These are phyloP conservation scores for Drosophila serrata DNA, from an alignment of 1,140 invertebrate genomes.

Conservation along the genomic window DNA sequence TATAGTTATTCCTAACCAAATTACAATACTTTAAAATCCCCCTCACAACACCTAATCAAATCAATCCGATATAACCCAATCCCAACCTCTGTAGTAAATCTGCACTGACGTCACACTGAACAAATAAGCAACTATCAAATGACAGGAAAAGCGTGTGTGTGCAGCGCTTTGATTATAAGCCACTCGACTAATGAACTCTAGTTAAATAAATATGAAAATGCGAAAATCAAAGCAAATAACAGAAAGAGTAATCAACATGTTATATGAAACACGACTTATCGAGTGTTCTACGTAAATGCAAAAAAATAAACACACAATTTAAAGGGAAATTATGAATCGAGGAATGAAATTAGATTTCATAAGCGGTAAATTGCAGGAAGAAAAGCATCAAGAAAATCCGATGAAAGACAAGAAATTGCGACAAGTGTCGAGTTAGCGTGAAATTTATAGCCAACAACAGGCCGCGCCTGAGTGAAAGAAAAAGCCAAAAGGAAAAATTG, in stretches of 20 bases:
- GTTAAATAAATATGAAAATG: slow-evolving; percentile 32
- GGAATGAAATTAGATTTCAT: slow-evolving; percentile 31
- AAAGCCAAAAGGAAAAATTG: slow-evolving; percentile 40
- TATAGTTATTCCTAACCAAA: not conserved
- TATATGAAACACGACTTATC: not conserved
- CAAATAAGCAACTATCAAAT: slow-evolving; percentile 27
- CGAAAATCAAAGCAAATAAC: slow-evolving; percentile 21
- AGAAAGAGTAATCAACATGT: slow-evolving; percentile 11
- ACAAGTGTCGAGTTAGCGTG: slow-evolving; percentile 75
- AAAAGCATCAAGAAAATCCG: slow-evolving; percentile 6
- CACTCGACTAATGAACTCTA: slow-evolving; percentile 31
- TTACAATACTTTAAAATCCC: not conserved
- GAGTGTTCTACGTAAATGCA: slow-evolving; percentile 1
- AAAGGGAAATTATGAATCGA: slow-evolving; percentile 9
- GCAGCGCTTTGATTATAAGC: slow-evolving; percentile 52
- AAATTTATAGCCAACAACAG: slow-evolving; percentile 65
- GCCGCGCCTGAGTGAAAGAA: slow-evolving; percentile 27
- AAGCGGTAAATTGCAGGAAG: slow-evolving; percentile 12
- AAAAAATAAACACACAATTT: slow-evolving; percentile 3
- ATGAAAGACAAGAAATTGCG: slow-evolving; percentile 31
- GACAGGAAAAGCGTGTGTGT: slow-evolving; percentile 55
- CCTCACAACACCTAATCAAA: slow-evolving; percentile 1
- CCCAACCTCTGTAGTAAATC: not conserved
- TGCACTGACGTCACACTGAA: slow-evolving; percentile 14
- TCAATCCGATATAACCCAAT: not conserved